Percentiles rank a stretch among this genome's conserved stretches.
These are phyloP conservation scores for Coremacera marginata DNA, from an alignment of 2,888 invertebrate species.

Conservation along the genomic window DNA sequence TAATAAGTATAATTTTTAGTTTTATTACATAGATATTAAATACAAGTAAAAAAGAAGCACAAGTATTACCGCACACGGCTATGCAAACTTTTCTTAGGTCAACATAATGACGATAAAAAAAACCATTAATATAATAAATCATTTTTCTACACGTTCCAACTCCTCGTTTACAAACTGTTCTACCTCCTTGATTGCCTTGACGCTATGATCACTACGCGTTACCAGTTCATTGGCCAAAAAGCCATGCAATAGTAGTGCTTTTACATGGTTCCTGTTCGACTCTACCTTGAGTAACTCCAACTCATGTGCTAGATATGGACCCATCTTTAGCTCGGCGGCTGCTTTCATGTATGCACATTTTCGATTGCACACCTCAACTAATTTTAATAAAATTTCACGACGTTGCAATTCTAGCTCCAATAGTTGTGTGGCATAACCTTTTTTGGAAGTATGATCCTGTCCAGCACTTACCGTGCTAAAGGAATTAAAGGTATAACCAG, in stretches of 20 bases:
- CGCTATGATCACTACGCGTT: slow-evolving; percentile 57
- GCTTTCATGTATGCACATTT: slow-evolving; percentile 61
- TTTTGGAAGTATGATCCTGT: background rate
- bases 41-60: too few species aligned
- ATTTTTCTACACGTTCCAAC: slow-evolving; percentile 46
- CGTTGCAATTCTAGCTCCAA: slow-evolving; percentile 58
- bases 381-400: slow-evolving; percentile 51
- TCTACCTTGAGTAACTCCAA: slow-evolving; percentile 58
- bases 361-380: slow-evolving; percentile 52
- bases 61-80: too few species aligned
- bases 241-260: slow-evolving; percentile 57
- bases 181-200: slow-evolving; percentile 62
- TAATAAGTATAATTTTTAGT: too few species aligned
- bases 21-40: too few species aligned
- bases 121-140: too few species aligned
- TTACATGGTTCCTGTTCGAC: slow-evolving; percentile 58
- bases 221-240: slow-evolving; percentile 57
- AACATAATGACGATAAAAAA: too few species aligned
- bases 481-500: background rate
- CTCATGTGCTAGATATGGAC: slow-evolving; percentile 58
- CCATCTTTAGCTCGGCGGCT: slow-evolving; percentile 61
- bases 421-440: slow-evolving; percentile 45
- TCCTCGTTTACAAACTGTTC: slow-evolving; percentile 57
- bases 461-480: background rate
- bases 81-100: too few species aligned